Conservation (phyloP, 2,888 invertebrate genomes). For the Ophioninae sp. region DNA sequence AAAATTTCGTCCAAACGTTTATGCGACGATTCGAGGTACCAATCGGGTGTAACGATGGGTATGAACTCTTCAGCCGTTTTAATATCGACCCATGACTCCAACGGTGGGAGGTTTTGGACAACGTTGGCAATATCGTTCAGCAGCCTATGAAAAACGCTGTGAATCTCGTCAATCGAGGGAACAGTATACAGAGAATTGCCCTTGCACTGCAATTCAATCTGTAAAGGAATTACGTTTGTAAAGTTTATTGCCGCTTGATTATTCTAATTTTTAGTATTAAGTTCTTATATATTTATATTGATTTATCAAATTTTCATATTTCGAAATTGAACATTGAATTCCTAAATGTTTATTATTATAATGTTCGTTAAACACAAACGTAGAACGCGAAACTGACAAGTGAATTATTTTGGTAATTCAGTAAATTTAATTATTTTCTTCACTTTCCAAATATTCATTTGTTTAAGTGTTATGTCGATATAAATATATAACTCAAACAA, state of each 20-base stretch:
- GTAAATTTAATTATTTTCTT: not conserved
- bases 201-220: conserved; percentile 70
- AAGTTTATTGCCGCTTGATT: not conserved
- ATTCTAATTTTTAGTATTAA: not conserved
- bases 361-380: not conserved
- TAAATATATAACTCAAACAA: not conserved
- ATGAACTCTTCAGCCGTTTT: conserved; percentile 69
- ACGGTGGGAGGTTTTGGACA: conserved; percentile 70
- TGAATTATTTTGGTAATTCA: not conserved
- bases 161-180: conserved; percentile 70
- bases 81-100: conserved; percentile 75
- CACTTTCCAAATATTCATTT: not conserved
- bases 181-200: conserved; percentile 68
- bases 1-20: conserved; percentile 82
- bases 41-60: conserved; percentile 68
- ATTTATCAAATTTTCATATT: not conserved
- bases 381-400: not conserved
- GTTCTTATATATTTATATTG: not conserved
- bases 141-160: conserved; percentile 69
- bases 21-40: conserved; percentile 81
- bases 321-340: too few relatives aligned
- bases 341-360: not conserved
- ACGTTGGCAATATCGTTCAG: conserved; percentile 72
- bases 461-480: not conserved
- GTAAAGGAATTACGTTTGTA: not conserved